Percentiles rank a stretch among this genome's conserved stretches.
Evolutionary conservation across 2,888 invertebrate genomes (phyloP).

Genomic region (Vannuccia rotundouncinata): DNA sequence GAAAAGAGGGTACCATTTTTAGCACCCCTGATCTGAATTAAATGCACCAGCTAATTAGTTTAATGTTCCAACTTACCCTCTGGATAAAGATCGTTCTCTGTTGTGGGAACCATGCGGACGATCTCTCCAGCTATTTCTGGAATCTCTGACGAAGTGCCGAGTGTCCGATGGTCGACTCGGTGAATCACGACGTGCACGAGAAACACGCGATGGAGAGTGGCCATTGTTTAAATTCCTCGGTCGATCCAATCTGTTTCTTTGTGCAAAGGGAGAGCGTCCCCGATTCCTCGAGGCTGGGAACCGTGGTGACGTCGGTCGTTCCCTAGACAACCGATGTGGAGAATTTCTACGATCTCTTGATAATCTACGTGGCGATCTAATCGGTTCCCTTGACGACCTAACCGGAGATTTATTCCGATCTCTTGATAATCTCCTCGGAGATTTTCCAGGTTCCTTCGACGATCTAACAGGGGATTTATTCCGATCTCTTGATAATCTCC

Average conservation of each 20-base stretch:
- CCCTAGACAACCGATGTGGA: neutral
- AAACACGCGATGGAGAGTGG: neutral
- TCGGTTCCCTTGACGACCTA: neutral
- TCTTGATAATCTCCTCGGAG: neutral
- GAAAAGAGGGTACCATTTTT: neutral
- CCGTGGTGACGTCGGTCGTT: neutral
- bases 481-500: neutral
- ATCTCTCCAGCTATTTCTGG: neutral
- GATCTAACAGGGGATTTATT: neutral
- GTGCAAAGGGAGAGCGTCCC: neutral
- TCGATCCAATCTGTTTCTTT: neutral
- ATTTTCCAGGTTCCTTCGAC: neutral
- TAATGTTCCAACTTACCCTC: neutral
- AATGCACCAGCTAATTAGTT: too few species aligned
- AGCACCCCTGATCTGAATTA: neutral
- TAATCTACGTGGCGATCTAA: neutral
- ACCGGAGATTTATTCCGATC: neutral
- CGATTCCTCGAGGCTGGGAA: neutral
- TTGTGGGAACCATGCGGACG: neutral
- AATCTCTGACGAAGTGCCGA: neutral
- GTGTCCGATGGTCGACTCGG: neutral
- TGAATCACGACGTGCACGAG: neutral
- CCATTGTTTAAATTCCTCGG: neutral
- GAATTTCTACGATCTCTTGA: neutral
- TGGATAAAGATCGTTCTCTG: neutral